Percentiles rank a stretch among this genome's conserved stretches.
phyloP scores from a whole-genome alignment of 2,797 vertebrate species.

The Chelmon rostratus region DNA sequence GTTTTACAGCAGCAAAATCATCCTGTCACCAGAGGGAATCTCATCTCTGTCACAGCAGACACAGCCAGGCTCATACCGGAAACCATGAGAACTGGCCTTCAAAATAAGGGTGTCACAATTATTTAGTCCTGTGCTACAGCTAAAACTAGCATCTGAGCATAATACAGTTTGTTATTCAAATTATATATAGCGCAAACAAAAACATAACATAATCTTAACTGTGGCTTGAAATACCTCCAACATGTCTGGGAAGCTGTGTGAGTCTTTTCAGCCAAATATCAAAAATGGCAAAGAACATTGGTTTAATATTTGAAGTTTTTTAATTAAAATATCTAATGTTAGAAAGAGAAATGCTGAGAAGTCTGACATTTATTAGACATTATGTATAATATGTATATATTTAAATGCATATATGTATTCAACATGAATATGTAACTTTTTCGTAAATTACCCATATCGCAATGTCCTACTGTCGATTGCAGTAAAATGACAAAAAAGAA shows the following conservation, averaged over 20 bases:
- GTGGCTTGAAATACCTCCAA: not conserved
- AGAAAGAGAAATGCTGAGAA: not conserved
- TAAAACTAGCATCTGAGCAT: not conserved
- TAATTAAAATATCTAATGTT: too few species aligned
- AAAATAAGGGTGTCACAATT: slow-evolving; percentile 35
- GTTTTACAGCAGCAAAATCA: slow-evolving; percentile 50
- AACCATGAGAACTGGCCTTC: not conserved
- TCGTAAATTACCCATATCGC: not conserved
- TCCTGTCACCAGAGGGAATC: slow-evolving; percentile 36
- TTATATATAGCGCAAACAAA: not conserved
- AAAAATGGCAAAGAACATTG: not conserved
- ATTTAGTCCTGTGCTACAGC: too few species aligned
- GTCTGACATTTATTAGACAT: not conserved
- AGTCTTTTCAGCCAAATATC: not conserved
- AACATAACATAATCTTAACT: not conserved
- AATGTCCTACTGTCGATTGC: not conserved
- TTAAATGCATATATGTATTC: not conserved
- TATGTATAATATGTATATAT: not conserved
- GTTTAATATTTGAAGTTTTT: not conserved
- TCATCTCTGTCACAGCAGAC: slow-evolving; percentile 28
- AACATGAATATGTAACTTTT: too few species aligned
- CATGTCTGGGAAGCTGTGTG: not conserved
- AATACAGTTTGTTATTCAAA: not conserved
- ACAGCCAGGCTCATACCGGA: slow-evolving; percentile 28
- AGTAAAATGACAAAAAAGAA: not conserved